These are phyloP conservation scores for Furnarius figulus DNA, from an alignment of 2,113 vertebrate species.

Conservation along the genomic window DNA sequence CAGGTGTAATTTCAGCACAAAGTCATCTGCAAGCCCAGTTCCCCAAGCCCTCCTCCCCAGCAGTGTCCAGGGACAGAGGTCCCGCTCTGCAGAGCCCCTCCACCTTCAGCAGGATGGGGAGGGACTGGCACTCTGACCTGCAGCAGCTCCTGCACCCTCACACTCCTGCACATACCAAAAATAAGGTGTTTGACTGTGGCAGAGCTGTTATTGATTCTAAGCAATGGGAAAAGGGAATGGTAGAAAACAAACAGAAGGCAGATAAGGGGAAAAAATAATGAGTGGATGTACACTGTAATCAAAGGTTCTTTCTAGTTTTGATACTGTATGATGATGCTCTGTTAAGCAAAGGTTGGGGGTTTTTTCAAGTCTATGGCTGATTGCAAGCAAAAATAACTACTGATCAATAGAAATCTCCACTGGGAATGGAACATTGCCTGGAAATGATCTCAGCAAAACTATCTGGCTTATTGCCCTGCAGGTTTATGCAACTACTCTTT, in stretches of 20 bases:
- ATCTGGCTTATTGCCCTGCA: background rate
- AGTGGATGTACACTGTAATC: background rate
- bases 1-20: background rate
- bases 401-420: conserved; percentile 41
- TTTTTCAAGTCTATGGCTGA: background rate
- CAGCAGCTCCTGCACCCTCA: background rate
- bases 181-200: background rate
- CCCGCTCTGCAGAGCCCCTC: fast-evolving
- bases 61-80: background rate
- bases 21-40: background rate
- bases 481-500: background rate
- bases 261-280: background rate
- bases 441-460: conserved; percentile 42
- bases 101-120: background rate
- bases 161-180: background rate
- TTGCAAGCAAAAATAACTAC: conserved; percentile 32
- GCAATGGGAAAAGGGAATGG: background rate
- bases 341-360: background rate
- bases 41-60: background rate
- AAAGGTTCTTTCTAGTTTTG: background rate
- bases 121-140: background rate
- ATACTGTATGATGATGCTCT: background rate
- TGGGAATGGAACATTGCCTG: conserved; percentile 39
- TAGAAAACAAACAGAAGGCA: background rate
- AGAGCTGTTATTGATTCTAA: background rate